Base-by-base conservation (phyloP, 92 coral and sea anemone species). In the Zoanthus gigantus region DNA sequence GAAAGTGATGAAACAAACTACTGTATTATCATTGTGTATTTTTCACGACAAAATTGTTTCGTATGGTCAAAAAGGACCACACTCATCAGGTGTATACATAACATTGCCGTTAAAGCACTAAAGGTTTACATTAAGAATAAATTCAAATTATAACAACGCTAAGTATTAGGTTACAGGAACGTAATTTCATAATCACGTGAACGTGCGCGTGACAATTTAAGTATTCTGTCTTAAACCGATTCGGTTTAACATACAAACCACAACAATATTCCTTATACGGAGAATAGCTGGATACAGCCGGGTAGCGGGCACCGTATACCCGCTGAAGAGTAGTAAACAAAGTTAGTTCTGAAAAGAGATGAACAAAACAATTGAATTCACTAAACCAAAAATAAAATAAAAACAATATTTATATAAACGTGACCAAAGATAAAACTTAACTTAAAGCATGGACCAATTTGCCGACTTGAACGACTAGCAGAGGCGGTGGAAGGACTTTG, bases 321-420 rank as follows among this genome's bases (percentile, higher is more conserved):
- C 74, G 46, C 74, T 69, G 44, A 69, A 69, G 74, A 69, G 74
- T 69, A 69, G 47, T 69, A 69, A 69, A 69, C 74, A 69, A 69
- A 69, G 74, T 9, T 69, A 69, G 74, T 69, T 69, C 74, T 69
- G 74, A 31, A 29, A 69, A 69, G 74, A 69, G 74, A 69, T 69
- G 15, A 69, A 69, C 74, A 69, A 69, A 44, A 31, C 74, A 69
- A 69, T 0, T 69, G 4, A 69, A 69, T 69, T 69, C 46, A 69
- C 74, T 69, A 69, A 69, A 69, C 74, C 74, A 69, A 69, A 4
- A 69, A 69, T 23, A 23, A 23, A 23, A 23, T 23, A 23, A 23
- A 23, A 69, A 69, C 74, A 69, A 69, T 69, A 69, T 69, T 69
- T 31, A 31, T 69, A 69, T 69, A 69, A 31, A 69, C 74, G 74